phyloP scores from a whole-genome alignment of 2,797 vertebrate species.

The Sarcoramphus papa region DNA sequence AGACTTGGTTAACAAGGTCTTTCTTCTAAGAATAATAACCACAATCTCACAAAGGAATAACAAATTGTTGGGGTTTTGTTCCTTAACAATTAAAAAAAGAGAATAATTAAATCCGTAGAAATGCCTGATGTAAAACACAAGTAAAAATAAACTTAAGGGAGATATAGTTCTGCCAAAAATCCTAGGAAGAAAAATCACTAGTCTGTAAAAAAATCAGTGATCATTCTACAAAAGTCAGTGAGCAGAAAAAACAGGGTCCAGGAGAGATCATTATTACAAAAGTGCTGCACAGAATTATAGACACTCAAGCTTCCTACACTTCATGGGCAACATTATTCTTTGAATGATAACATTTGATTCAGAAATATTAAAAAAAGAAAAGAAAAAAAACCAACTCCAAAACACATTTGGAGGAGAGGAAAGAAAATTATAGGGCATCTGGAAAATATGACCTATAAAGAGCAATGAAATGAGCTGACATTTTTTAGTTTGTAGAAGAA shows the following conservation, averaged over 20 bases:
- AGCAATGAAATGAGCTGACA: neutral
- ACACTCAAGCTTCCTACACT: neutral
- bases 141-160: neutral
- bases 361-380: neutral
- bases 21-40: neutral
- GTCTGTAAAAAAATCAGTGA: neutral
- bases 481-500: neutral
- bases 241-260: neutral
- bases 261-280: neutral
- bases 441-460: neutral
- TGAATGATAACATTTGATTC: neutral
- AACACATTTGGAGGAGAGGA: neutral
- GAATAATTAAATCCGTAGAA: neutral
- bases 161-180: neutral
- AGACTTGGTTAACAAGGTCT: neutral
- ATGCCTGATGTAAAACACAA: neutral
- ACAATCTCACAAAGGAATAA: neutral
- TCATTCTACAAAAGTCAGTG: neutral
- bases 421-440: neutral
- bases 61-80: fast-evolving
- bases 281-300: neutral
- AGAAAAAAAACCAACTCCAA: neutral
- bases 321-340: neutral
- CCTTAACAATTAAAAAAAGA: neutral
- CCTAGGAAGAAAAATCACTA: neutral